Evolutionary conservation across 2,888 invertebrate species (phyloP), one percentile per base, ranked within the genome.

Genomic region (Deilephila porcellus): DNA sequence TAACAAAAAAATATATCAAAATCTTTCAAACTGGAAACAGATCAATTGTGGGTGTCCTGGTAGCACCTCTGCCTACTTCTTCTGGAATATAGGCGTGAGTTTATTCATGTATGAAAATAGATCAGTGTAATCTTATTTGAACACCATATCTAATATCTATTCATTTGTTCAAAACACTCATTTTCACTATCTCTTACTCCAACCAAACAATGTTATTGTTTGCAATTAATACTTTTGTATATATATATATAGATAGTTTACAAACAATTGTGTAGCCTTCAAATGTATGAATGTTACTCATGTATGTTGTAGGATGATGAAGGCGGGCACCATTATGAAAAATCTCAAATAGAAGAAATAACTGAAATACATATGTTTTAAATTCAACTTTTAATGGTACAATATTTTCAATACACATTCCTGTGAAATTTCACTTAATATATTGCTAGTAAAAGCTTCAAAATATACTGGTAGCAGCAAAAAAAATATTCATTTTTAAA

Each of bases 121-220:
- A 25, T 25, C 19, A 59, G 20, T 59, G 0, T 59, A 19, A n/a
- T 60, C 3, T 20, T 7, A 60, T n/a, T 8, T 60, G 29, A 60
- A 60, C 14, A 7, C 14, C 8, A 29, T 60, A 14, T 25, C 14
- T 29, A 11, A 29, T 60, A 20, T 60, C 19, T 62, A 52, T 52
- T 67, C 25, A n/a, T 56, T 19, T 56, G 19, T n/a, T 45, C 45
- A 20, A 67, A 67, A 7, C 25, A 19, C 17, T 17, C 20, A 64
- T 20, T 45, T 17, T 4, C 19, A 45, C 4, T 20, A 67, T 67
- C 14, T 67, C 4, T 45, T 11, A 37, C 20, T 45, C 3, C 45
- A 52, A 20, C 52, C 25, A 17, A 45, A 45, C 20, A 52, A 52
- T 67, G 20, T 52, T 67, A 67, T 67, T 67, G 67, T 52, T 67